Base-by-base conservation (phyloP, 2,888 invertebrate species). In the Schizaphis graminum region DNA sequence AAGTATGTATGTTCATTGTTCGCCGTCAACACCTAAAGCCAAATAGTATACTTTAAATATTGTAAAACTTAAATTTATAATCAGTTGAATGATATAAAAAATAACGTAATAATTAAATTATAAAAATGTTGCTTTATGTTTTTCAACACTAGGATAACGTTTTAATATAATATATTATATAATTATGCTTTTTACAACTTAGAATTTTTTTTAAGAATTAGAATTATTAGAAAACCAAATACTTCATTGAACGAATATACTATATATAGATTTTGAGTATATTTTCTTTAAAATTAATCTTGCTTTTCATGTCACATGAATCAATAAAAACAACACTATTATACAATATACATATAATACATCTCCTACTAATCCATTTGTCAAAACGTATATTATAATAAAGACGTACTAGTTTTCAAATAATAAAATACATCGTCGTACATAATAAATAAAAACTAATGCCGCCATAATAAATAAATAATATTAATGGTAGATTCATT, bases 301-400 rank as follows among this genome's bases (percentile, higher is more conserved):
- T 91, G 44, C 85, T 56, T 85, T 85, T 85, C 41, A 57, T 56
- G 56, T 85, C 85, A 57, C 44, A 57, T 16, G 35, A 49, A 87
- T 87, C 87, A 35, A 92, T 92, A 61, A 61, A 92, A 92, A 49
- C 44, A 85, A 86, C 56, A 24, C 92, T 35, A 44, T 77, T 35
- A 11, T 91, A 84, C 49, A 44, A 49, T 35, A 11, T 91, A 84
- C 49, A 26, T 13, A 91, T 53, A 53, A 56, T 91, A 56, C 3
- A n/a, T 57, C 11, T 57, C n/a, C 3, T 41, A 61, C 87, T 61
- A 61, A 87, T 92, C 35, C 61, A 92, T 87, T 61, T 92, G 49
- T 92, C 87, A 92, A 61, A 92, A 87, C 28, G 26, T 49, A 86
- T 84, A 84, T 61, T 84, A 84, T 61, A 92, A 86, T 92, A 87